Conservation (phyloP, 2,888 invertebrate species). For the Parascotia fuliginaria region DNA sequence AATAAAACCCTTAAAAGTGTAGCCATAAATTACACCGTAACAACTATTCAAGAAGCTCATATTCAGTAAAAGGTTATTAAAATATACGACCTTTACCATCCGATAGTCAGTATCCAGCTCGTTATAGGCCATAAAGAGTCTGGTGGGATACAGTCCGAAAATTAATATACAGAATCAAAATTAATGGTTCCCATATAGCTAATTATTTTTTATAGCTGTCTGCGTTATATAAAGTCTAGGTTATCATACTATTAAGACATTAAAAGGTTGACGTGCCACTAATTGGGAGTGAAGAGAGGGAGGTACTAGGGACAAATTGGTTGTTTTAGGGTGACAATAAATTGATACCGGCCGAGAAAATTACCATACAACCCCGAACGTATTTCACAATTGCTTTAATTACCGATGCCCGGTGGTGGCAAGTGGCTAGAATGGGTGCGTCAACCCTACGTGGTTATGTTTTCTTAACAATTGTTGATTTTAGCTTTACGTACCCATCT, state of each 20-base stretch:
- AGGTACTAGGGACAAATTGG: constrained; percentile 73
- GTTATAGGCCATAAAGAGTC: constrained; percentile 8
- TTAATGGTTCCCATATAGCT: constrained; percentile 32
- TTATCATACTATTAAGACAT: constrained; percentile 65
- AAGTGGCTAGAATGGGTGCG: constrained; percentile 60
- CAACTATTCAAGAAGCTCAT: neutral
- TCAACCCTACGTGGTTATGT: constrained; percentile 49
- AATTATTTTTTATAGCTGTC: constrained; percentile 35
- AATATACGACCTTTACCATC: neutral
- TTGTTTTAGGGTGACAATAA: constrained; percentile 82
- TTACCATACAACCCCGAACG: constrained; percentile 75
- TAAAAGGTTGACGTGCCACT: constrained; percentile 68
- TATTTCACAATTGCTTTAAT: constrained; percentile 81
- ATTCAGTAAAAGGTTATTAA: constrained; percentile 1
- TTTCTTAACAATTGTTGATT: constrained; percentile 49
- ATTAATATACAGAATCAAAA: constrained; percentile 18
- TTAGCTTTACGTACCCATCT: constrained; percentile 12
- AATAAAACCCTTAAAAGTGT: neutral
- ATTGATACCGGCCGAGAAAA: constrained; percentile 77
- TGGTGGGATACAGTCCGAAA: constrained; percentile 7
- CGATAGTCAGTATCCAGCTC: constrained; percentile 2
- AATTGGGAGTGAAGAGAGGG: constrained; percentile 69
- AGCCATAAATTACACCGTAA: neutral
- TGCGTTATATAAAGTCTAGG: constrained; percentile 5
- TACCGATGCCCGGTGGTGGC: constrained; percentile 62